phyloP scores from a whole-genome alignment of 2,797 vertebrate species.

The Myripristis murdjan region DNA sequence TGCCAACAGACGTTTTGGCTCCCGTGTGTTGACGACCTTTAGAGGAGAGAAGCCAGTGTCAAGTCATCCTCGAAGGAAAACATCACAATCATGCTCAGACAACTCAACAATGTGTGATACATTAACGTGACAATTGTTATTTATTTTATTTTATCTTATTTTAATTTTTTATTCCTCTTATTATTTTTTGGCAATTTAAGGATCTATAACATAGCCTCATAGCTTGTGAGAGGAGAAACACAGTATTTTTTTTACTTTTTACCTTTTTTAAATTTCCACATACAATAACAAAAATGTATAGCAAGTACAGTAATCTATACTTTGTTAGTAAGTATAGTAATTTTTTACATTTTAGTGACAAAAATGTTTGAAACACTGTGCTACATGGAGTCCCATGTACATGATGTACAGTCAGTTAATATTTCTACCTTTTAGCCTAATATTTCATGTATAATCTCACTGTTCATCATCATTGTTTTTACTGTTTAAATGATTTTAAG shows the following conservation, averaged over 20 bases:
- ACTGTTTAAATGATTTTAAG: slow-evolving; percentile 25
- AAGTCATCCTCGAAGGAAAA: background rate
- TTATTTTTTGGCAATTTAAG: background rate
- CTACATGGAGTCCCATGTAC: background rate
- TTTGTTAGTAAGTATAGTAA: no score
- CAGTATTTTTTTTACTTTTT: slow-evolving; percentile 1
- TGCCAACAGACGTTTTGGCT: slow-evolving; percentile 92
- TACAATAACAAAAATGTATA: no score
- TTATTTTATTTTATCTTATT: no score
- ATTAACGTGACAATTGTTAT: background rate
- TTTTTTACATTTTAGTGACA: no score
- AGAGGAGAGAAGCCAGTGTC: slow-evolving; percentile 4
- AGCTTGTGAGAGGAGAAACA: background rate
- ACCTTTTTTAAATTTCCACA: slow-evolving; percentile 32
- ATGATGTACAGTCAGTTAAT: background rate
- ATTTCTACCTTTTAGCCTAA: background rate
- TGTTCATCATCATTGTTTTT: background rate
- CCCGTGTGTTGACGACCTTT: slow-evolving; percentile 89
- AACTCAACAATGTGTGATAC: background rate
- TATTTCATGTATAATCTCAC: background rate
- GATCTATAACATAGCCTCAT: background rate
- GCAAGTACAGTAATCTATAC: no score
- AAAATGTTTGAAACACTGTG: background rate
- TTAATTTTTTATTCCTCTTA: no score
- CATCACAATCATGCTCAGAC: background rate